A percentile compares a stretch with the other conserved stretches of the same genome.
Evolutionary conservation across 2,888 invertebrate species (phyloP).

Genomic region (Ichneumon xanthorius): DNA sequence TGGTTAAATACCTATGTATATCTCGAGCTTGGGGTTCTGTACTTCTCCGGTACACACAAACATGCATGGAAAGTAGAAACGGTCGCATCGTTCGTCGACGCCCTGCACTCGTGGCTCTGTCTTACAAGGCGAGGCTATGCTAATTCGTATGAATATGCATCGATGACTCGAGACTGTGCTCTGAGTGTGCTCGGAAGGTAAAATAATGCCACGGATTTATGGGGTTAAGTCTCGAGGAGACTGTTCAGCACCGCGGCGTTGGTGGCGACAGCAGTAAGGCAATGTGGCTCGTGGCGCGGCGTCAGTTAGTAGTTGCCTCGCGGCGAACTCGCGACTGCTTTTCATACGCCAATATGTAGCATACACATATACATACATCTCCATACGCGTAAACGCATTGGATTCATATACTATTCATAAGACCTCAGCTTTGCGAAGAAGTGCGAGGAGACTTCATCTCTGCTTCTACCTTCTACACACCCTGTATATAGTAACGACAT

Average conservation of each 20-base stretch:
- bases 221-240: slow-evolving; percentile 73
- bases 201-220: slow-evolving; percentile 79
- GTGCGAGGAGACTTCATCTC: not conserved
- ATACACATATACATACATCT: slow-evolving; percentile 1
- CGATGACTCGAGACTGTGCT: slow-evolving; percentile 74
- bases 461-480: not conserved
- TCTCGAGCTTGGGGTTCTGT: slow-evolving; percentile 40
- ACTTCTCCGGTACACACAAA: slow-evolving; percentile 54
- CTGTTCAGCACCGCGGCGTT: slow-evolving; percentile 48
- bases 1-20: slow-evolving; percentile 56
- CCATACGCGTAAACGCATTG: not conserved
- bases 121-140: slow-evolving; percentile 77
- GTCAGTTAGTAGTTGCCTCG: slow-evolving; percentile 30
- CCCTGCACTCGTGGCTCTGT: slow-evolving; percentile 55
- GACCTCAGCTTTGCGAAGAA: not conserved
- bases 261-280: slow-evolving; percentile 40
- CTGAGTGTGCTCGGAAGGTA: slow-evolving; percentile 61
- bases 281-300: slow-evolving; percentile 26
- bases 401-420: not conserved
- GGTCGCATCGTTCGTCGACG: slow-evolving; percentile 44
- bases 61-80: slow-evolving; percentile 55
- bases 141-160: slow-evolving; percentile 82
- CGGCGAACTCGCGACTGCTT: slow-evolving; percentile 45
- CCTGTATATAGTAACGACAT: not conserved
- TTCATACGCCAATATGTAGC: slow-evolving; percentile 33